Evolutionary conservation across 2,888 invertebrate genomes (phyloP), one percentile per base, ranked within the genome.

Genomic region (Drosophila quinaria): DNA sequence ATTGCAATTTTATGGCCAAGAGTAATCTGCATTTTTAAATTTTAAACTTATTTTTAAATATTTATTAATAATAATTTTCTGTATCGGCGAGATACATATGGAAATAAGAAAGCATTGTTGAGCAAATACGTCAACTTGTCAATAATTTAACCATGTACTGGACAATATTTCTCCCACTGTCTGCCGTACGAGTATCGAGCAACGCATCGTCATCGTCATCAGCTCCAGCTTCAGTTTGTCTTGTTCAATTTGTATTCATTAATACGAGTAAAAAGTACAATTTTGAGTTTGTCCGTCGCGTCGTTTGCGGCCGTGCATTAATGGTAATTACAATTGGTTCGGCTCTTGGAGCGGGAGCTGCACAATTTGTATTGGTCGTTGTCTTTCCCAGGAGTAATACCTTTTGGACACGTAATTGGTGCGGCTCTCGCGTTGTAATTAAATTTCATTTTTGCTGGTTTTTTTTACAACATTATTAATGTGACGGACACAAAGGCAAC

Each of bases 161-260:
- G 4, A 17, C 17, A 41, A 17, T 10, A 17, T 4, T 17, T 17
- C 17, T 17, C 1, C 41, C 4, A 11, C 42, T 11, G 22, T 10
- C 35, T 35, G 1, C 29, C 1, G 2, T 25, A 25, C 25, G 25
- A 25, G 9, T 25, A 13, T 35, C 19, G 4, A 33, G 17, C 35
- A 25, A 25, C 9, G n/a, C 50, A 13, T 37, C n/a, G 6, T 13
- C n/a, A 8, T 25, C n/a, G 9, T 1, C n/a, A 33, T 4, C 15
- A 44, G n/a, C 44, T 15, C n/a, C 44, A 47, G 58, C 46, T 35
- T 25, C 58, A 50, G 70, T 56, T 58, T 75, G 76, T 74, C 58
- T 60, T 70, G 64, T 75, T 82, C 69, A 80, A 82, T 80, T 80
- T 75, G 64, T 70, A 62, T 75, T 76, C 67, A 80, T 80, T 80